These are phyloP conservation scores for Parnassius apollo DNA, from an alignment of 2,888 invertebrate species.

Conservation along the genomic window DNA sequence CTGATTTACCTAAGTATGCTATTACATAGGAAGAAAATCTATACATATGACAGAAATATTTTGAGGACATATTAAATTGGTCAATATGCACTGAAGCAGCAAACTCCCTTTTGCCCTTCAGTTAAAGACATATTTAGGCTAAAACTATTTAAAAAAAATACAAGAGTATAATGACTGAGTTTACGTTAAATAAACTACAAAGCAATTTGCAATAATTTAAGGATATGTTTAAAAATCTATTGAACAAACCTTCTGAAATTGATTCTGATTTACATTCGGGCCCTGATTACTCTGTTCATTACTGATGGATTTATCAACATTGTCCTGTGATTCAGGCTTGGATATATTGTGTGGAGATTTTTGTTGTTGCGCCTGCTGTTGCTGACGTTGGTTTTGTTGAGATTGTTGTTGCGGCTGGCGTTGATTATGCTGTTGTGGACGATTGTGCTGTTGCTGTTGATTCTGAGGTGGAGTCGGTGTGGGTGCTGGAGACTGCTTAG, in stretches of 20 bases:
- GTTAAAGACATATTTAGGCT: no score
- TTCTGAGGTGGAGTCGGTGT: slow-evolving; percentile 29
- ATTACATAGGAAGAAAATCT: no score
- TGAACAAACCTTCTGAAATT: slow-evolving; percentile 45
- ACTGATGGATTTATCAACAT: slow-evolving; percentile 53
- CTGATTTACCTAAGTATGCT: no score
- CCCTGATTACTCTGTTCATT: slow-evolving; percentile 49
- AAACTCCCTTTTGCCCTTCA: no score
- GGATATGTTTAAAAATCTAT: no score
- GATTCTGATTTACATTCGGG: slow-evolving; percentile 42
- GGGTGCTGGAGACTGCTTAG: slow-evolving; percentile 23
- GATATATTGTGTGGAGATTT: slow-evolving; percentile 36
- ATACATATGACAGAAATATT: no score
- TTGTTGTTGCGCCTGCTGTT: slow-evolving; percentile 31
- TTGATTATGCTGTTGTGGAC: slow-evolving; percentile 20
- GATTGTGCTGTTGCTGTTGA: slow-evolving; percentile 30
- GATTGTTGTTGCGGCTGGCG: slow-evolving; percentile 33
- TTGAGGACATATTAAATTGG: no score
- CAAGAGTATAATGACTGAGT: no score
- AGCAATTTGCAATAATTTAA: no score
- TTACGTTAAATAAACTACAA: background rate
- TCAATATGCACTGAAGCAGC: no score
- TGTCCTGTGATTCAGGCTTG: slow-evolving; percentile 50
- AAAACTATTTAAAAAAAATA: no score
- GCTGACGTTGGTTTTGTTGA: slow-evolving; percentile 37